These are phyloP conservation scores for Ctenicera cuprea DNA, from an alignment of 2,888 invertebrate species.

Conservation along the genomic window DNA sequence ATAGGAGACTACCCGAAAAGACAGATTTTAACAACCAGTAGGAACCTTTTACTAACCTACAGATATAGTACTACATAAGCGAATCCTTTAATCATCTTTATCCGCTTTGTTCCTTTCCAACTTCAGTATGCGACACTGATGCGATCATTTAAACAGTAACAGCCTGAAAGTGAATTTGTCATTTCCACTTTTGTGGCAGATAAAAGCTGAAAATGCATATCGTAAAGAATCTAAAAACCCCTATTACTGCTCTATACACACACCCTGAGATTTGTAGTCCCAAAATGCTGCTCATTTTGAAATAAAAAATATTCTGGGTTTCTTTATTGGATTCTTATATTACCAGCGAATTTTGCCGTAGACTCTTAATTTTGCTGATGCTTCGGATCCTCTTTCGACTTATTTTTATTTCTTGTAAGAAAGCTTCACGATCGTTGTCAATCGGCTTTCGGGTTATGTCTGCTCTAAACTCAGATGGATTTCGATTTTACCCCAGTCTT, in stretches of 20 bases:
- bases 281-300: constrained; percentile 36
- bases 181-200: constrained; percentile 45
- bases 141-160: constrained; percentile 43
- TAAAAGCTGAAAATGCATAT: constrained; percentile 48
- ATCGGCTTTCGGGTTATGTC: constrained; percentile 29
- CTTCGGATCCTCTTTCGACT: constrained; percentile 8
- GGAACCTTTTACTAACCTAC: background rate
- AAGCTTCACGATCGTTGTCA: constrained; percentile 27
- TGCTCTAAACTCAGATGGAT: constrained; percentile 21
- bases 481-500: constrained; percentile 31
- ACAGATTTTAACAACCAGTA: constrained; percentile 1
- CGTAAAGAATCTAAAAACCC: constrained; percentile 44
- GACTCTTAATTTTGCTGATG: constrained; percentile 32
- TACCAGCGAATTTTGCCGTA: constrained; percentile 17
- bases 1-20: background rate
- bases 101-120: constrained; percentile 31
- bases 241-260: constrained; percentile 43
- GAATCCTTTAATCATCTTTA: constrained; percentile 44
- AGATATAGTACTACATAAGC: constrained; percentile 30
- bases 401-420: constrained; percentile 34
- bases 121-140: constrained; percentile 14
- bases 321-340: constrained; percentile 30
- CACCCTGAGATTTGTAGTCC: constrained; percentile 39
- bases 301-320: constrained; percentile 31
- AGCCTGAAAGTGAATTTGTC: constrained; percentile 48